Evolutionary conservation across 2,888 invertebrate species (phyloP), one percentile per base, ranked within the genome.

Genomic region (Aleiodes testaceus): DNA sequence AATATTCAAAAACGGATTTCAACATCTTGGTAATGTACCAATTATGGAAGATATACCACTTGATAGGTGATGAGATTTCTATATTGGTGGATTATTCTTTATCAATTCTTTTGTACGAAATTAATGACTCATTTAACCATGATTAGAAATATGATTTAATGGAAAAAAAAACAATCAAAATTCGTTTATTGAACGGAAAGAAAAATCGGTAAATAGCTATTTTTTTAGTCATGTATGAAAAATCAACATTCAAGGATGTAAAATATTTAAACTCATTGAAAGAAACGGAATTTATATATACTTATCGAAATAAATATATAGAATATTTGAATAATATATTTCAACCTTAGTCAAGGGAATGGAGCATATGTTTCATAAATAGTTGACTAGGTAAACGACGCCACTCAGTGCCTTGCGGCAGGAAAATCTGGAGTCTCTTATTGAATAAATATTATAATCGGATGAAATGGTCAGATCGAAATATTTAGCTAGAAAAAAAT

Each of bases 1-100:
- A 69, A 86, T 85, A 80, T 89, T 88, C 85, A 88, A 88, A 85
- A 85, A 84, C 77, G 85, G 88, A 82, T 89, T 89, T 83, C 89
- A 89, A 85, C 89, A 80, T 63, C 79, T 83, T 30, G 81, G 82
- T 77, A 82, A 81, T 71, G 73, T 79, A 47, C 59, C 79, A 20
- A 79, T 76, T 45, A 73, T 80, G 77, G 84, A 84, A 42, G 82
- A 84, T 50, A 77, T 81, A 18, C 81, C 84, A 4, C 77, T 85
- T 67, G 81, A 85, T 77, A 81, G 81, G 74, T 84, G 81, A 84
- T 74, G 36, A 59, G 64, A 36, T 36, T 11, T 6, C 36, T 36
- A 6, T 36, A 11, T 36, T 36, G 11, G 36, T 36, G 9, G 1
- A 22, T 18, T 16, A 47, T 47, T 47, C 5, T n/a, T 20, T 5